Evolutionary conservation across 2,113 vertebrate species (phyloP).

Genomic region (Aythya baeri): DNA sequence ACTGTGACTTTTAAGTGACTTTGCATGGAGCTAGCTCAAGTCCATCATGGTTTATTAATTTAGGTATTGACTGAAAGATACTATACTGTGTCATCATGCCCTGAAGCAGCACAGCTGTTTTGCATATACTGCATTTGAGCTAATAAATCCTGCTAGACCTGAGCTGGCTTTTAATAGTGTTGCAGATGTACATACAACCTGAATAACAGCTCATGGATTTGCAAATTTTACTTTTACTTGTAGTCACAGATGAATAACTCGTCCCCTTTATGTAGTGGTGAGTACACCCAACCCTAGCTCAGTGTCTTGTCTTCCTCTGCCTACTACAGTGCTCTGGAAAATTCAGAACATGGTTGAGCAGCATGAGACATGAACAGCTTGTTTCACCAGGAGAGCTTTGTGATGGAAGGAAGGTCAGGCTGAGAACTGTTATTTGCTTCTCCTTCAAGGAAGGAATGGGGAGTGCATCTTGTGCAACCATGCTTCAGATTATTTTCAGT

Average conservation of each 20-base stretch:
- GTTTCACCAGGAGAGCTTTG: neutral
- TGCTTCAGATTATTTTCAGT: neutral
- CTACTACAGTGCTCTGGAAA: neutral
- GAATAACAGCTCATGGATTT: neutral
- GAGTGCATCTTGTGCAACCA: neutral
- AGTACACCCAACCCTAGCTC: neutral
- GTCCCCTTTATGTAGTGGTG: neutral
- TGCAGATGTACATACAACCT: neutral
- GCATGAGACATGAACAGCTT: neutral
- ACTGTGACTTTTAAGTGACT: neutral
- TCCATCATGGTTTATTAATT: conserved; percentile 14
- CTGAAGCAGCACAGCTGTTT: neutral
- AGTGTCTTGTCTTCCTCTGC: neutral
- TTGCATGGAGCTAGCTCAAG: neutral
- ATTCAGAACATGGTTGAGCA: neutral
- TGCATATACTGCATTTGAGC: neutral
- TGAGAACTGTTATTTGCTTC: neutral
- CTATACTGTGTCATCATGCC: neutral
- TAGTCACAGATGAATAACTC: neutral
- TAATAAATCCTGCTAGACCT: conserved; percentile 23
- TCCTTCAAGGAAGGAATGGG: neutral
- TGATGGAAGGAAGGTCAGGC: neutral
- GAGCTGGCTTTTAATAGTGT: neutral
- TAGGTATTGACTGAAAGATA: neutral
- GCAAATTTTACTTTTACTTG: neutral